Base-by-base conservation (phyloP, 2,113 vertebrate genomes). In the Morone chrysops region DNA sequence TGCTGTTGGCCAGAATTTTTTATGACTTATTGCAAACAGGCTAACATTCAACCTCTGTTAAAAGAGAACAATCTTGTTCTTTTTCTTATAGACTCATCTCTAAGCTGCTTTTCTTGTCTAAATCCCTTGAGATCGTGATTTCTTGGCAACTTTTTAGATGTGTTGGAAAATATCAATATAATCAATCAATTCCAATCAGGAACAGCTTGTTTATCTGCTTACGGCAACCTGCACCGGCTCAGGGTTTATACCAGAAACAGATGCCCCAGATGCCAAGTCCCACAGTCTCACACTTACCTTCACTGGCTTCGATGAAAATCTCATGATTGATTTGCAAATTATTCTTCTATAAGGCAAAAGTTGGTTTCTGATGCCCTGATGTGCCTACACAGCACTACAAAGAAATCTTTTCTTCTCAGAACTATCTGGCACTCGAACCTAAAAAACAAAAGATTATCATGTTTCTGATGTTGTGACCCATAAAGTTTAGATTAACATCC, bases 141-240 rank as follows among this genome's bases (percentile, higher is more conserved):
- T 73, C 41, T 65, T 18, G 6, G 48, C 31, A 51, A 59, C 50
- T 5, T 8, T 70, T n/a, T 40, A 51, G 40, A 71, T 50, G 45
- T 7, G 54, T 61, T 31, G n/a, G 75, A 83, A 90, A 84, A 88
- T 63, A 80, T 82, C 87, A 71, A 87, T 85, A 83, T 4, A 60
- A 69, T 54, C 41, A 2, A 75, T 89, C 79, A 54, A 85, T 87
- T 83, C 40, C 82, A 80, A 78, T 84, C 75, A 67, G 70, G 38
- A 36, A 10, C 31, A 6, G 63, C 45, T 80, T 83, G 73, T 86
- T 83, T 72, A 71, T 66, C 57, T 48, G 51, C 80, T 57, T 57
- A 41, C 0, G 18, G 25, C 48, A 36, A 41, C n/a, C 50, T 51
- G 41, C 56, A 65, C 14, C 74, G 10, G 8, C 62, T 66, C 66